These are phyloP conservation scores for Isurus oxyrinchus DNA, from an alignment of 2,113 vertebrate species.

Conservation along the genomic window DNA sequence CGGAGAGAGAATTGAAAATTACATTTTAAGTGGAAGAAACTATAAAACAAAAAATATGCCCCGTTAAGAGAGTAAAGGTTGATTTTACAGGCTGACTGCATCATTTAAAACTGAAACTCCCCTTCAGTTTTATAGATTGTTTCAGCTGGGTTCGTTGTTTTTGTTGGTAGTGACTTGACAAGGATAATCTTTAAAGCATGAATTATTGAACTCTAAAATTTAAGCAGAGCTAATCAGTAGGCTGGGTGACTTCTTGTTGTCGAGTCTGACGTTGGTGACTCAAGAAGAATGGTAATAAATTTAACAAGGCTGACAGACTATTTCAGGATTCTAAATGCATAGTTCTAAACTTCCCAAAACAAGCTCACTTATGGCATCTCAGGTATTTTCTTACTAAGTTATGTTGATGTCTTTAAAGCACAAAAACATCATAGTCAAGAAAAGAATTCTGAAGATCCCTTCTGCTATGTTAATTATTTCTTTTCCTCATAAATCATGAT, in stretches of 20 bases:
- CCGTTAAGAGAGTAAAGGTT: conserved; percentile 9
- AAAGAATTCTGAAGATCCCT: conserved; percentile 14
- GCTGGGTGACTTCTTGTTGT: background rate
- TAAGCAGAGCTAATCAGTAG: conserved; percentile 3
- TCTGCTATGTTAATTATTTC: background rate
- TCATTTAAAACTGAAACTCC: conserved; percentile 20
- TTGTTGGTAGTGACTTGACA: conserved; percentile 30
- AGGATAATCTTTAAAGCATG: conserved; percentile 18
- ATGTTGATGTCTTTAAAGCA: background rate
- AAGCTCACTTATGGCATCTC: background rate
- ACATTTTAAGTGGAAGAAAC: background rate
- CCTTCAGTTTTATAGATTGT: conserved; percentile 6
- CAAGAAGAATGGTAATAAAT: background rate
- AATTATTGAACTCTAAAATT: conserved; percentile 22
- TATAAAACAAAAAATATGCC: background rate
- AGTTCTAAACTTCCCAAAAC: conserved; percentile 5
- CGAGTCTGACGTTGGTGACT: background rate
- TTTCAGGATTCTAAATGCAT: conserved; percentile 3
- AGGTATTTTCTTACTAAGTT: conserved; percentile 23
- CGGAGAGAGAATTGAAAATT: background rate
- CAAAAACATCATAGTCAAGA: conserved; percentile 1
- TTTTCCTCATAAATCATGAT: conserved; percentile 17
- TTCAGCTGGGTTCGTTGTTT: conserved; percentile 4
- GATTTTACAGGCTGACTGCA: conserved; percentile 24
- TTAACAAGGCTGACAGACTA: background rate